Conservation (phyloP, 2,113 vertebrate species). For the Oreochromis tanganicae region DNA sequence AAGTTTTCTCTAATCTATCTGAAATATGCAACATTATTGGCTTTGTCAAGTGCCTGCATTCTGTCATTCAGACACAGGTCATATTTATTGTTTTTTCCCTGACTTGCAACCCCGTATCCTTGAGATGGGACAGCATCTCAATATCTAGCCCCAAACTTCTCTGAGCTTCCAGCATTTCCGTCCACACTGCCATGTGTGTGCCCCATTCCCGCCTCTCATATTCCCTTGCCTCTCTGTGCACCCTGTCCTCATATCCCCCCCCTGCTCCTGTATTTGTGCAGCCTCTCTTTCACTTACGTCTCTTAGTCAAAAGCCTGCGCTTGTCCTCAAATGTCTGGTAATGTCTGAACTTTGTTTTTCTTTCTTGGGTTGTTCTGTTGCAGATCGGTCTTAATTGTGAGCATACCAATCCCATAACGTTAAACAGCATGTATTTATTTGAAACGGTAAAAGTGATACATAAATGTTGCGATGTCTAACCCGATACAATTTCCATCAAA, state of each 20-base stretch:
- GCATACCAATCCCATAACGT: neutral
- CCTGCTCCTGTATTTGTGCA: neutral
- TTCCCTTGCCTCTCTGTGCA: neutral
- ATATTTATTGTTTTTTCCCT: fast-evolving
- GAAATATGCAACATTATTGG: neutral
- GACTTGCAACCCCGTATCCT: neutral
- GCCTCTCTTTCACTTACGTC: neutral
- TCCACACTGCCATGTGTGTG: neutral
- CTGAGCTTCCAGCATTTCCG: neutral
- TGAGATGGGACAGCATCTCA: neutral
- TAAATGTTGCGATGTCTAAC: neutral
- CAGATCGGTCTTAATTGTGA: neutral
- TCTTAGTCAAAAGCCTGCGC: neutral
- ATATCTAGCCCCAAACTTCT: neutral
- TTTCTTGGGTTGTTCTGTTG: neutral
- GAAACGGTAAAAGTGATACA: neutral
- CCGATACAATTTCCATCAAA: neutral
- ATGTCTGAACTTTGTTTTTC: neutral
- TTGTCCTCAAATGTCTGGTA: neutral
- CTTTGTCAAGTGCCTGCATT: neutral
- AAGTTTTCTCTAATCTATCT: neutral
- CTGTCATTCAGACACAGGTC: neutral
- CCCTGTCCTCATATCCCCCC: neutral
- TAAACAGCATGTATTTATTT: neutral
- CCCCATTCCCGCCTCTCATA: neutral